Evolutionary conservation across 2,888 invertebrate species (phyloP), one percentile per base, ranked within the genome.

Genomic region (Iselma pallidipennis): DNA sequence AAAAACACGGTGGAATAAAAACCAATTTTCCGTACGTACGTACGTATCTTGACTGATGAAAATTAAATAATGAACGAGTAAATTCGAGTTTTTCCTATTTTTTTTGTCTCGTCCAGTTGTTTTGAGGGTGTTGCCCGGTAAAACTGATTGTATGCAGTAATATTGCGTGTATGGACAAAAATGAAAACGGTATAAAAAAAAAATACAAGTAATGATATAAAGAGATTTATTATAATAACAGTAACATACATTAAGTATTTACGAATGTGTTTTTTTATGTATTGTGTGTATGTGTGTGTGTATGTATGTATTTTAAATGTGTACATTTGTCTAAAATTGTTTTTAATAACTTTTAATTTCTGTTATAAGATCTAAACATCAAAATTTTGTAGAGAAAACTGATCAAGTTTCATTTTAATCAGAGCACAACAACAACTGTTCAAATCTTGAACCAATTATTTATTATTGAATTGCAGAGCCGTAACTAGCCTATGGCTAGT

Each of bases 191-290:
- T 31, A 10, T 6, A 16, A 14, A 49, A 29, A 50, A 16, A 42
- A 31, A 37, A 49, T n/a, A 33, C 33, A 42, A 12, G 16, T 12
- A 16, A 28, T 54, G 62, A 62, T 62, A 62, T 63, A 63, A 63
- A 63, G 59, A 59, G 37, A 59, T 63, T 63, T 59, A 62, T 63
- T 49, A 53, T 59, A 59, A 63, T 63, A 63, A 63, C 63, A 59
- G 63, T 63, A 63, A 63, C 63, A 63, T 63, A 57, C 26, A 63
- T 63, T 59, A 50, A 53, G 59, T 58, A 37, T 42, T 37, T 16
- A 37, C 16, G 37, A 37, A 37, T 37, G 37, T 37, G 37, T 37
- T 16, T 16, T n/a, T n/a, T n/a, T n/a, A n/a, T n/a, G n/a, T n/a
- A n/a, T n/a, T 50, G 55, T 60, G 50, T 37, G 42, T 14, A 37